Evolutionary conservation across 2,113 vertebrate species (phyloP).

Genomic region (Antechinus stuartii): DNA sequence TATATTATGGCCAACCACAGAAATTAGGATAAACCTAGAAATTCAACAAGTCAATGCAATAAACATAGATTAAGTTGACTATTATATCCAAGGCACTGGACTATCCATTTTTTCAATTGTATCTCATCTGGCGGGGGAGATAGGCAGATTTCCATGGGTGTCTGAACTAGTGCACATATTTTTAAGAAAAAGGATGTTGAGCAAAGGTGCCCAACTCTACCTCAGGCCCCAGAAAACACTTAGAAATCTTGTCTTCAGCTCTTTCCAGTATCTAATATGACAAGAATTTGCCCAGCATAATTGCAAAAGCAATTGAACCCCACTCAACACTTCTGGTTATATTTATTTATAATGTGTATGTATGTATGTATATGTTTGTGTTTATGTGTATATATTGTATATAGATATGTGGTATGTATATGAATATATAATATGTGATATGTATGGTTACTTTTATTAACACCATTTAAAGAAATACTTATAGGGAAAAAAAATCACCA

Average conservation of each 20-base stretch:
- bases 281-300: background rate
- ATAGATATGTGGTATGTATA: background rate
- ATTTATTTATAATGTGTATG: background rate
- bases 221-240: background rate
- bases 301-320: background rate
- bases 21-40: constrained; percentile 8
- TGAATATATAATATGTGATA: background rate
- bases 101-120: constrained; percentile 11
- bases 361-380: background rate
- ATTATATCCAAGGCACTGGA: background rate
- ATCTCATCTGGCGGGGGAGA: background rate
- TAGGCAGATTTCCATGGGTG: background rate
- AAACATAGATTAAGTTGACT: background rate
- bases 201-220: background rate
- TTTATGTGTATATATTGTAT: background rate
- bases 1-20: background rate
- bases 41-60: background rate
- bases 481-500: background rate
- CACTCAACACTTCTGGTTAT: background rate
- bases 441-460: background rate
- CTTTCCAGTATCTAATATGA: background rate
- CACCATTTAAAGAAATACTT: background rate
- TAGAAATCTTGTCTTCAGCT: background rate
- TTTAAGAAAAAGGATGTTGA: constrained; percentile 10
- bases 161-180: background rate